Evolutionary conservation across 2,888 invertebrate genomes (phyloP).

Genomic region (Nemotelus nigrinus): DNA sequence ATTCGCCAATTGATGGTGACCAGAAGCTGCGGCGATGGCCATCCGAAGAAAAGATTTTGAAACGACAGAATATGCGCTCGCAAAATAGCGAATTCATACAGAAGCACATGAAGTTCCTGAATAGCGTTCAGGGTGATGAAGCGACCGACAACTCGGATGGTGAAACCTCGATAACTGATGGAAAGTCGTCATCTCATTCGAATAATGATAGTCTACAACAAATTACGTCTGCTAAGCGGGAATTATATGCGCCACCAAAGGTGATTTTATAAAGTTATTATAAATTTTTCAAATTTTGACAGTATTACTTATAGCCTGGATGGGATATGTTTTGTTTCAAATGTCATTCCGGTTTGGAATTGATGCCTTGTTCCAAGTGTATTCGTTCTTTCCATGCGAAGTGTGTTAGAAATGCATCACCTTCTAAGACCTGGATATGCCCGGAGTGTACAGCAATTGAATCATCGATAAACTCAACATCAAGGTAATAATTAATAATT

Average conservation of each 20-base stretch:
- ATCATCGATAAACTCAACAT: constrained; percentile 50
- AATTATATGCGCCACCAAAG: constrained; percentile 49
- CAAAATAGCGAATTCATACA: constrained; percentile 73
- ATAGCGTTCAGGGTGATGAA: constrained; percentile 65
- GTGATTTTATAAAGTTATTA: constrained; percentile 35
- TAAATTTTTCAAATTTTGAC: constrained; percentile 24
- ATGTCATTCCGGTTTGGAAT: constrained; percentile 76
- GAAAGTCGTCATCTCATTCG: constrained; percentile 49
- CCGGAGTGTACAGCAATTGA: constrained; percentile 83
- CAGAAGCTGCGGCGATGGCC: constrained; percentile 46
- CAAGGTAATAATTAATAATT: neutral
- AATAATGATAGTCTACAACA: constrained; percentile 41
- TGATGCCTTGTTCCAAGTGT: constrained; percentile 80
- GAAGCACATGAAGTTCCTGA: constrained; percentile 71
- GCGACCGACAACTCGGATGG: constrained; percentile 58
- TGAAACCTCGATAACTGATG: constrained; percentile 52
- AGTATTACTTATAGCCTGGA: constrained; percentile 62
- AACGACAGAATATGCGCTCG: constrained; percentile 69
- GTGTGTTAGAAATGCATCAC: constrained; percentile 72
- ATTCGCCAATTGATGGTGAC: constrained; percentile 39
- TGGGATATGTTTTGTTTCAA: constrained; percentile 90
- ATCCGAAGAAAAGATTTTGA: constrained; percentile 50
- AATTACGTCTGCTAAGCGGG: constrained; percentile 19
- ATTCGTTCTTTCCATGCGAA: constrained; percentile 85
- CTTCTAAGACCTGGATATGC: constrained; percentile 78